These are phyloP conservation scores for Astreopora myriophthalma DNA, from an alignment of 64 coral and sea anemone species.

Conservation along the genomic window DNA sequence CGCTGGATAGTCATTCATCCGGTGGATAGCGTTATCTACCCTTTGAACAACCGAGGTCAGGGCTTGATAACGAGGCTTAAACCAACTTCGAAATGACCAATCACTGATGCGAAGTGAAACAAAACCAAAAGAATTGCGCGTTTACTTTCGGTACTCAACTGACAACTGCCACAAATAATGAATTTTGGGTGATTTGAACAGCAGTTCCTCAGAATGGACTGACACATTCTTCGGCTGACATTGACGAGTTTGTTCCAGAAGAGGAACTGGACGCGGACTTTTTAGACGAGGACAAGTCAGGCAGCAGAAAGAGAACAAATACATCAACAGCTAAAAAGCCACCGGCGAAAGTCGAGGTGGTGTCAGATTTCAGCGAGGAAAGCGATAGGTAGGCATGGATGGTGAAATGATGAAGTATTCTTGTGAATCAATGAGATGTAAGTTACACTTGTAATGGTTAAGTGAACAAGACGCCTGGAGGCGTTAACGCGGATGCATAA, in stretches of 20 bases:
- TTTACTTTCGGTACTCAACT: no score
- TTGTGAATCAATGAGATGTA: neutral
- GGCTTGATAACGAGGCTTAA: no score
- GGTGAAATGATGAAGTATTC: neutral
- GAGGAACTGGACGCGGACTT: slow-evolving; percentile 87
- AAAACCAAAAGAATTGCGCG: no score
- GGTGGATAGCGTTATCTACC: no score
- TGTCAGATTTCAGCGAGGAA: slow-evolving; percentile 37
- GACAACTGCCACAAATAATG: neutral
- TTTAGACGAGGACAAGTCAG: slow-evolving; percentile 61
- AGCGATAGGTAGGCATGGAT: slow-evolving; percentile 64
- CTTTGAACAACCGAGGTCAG: no score
- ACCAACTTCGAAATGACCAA: no score
- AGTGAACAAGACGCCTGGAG: no score
- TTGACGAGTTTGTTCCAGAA: slow-evolving; percentile 81
- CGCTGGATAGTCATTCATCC: no score
- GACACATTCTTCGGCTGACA: slow-evolving; percentile 50
- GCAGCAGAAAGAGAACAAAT: slow-evolving; percentile 46
- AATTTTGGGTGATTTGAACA: slow-evolving; percentile 20
- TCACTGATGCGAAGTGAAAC: no score
- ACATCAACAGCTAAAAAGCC: slow-evolving; percentile 24
- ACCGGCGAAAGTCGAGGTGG: slow-evolving; percentile 23
- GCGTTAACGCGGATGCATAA: no score
- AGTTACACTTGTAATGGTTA: neutral
- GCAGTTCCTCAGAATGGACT: neutral